phyloP scores from a whole-genome alignment of 2,113 vertebrate species.

The Alaudala cheleensis region DNA sequence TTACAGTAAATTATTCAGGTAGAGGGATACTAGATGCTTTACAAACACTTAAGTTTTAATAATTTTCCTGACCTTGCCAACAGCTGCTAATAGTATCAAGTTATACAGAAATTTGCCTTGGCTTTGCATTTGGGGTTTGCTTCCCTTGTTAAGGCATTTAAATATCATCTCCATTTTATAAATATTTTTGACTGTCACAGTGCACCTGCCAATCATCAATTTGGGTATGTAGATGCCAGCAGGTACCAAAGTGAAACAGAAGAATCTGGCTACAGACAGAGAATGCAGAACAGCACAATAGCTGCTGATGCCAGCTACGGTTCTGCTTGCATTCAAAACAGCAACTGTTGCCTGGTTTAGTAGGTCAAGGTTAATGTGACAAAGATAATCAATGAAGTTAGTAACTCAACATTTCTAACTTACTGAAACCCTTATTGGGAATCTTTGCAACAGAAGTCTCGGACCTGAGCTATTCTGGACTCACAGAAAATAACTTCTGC shows the following conservation, averaged over 20 bases:
- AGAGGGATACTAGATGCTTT: not conserved
- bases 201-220: not conserved
- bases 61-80: not conserved
- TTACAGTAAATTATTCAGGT: not conserved
- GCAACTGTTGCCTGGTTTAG: not conserved
- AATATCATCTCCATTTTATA: not conserved
- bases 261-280: not conserved
- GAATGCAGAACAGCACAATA: not conserved
- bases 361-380: conserved; percentile 51
- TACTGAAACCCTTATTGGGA: not conserved
- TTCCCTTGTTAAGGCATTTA: not conserved
- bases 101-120: not conserved
- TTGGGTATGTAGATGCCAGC: not conserved
- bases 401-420: not conserved
- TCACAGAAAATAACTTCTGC: not conserved
- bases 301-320: not conserved
- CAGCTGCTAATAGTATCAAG: not conserved
- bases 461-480: not conserved
- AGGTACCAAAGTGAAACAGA: not conserved
- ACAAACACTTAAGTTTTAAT: not conserved
- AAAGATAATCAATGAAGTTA: conserved; percentile 45
- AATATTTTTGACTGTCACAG: not conserved
- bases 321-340: not conserved
- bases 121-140: not conserved
- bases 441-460: not conserved